phyloP scores from a whole-genome alignment of 2,888 invertebrate species.

The Clitarchus hookeri region DNA sequence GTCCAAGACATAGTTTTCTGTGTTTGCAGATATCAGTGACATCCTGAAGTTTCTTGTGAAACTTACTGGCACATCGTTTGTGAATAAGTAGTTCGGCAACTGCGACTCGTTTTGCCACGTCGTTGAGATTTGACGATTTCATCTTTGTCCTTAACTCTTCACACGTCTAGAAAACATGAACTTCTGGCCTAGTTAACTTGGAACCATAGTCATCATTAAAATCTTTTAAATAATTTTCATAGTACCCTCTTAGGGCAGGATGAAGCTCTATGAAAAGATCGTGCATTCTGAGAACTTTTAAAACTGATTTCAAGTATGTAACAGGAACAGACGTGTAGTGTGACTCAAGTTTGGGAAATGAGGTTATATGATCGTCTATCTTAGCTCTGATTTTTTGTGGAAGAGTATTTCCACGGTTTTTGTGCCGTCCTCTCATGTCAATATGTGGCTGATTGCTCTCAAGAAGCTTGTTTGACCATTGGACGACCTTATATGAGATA shows the following conservation, averaged over 20 bases:
- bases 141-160: neutral
- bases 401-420: neutral
- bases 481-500: too few relatives aligned
- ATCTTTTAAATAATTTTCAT: conserved; percentile 15
- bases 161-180: conserved; percentile 18
- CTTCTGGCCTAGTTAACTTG: neutral
- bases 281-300: neutral
- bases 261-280: conserved; percentile 18
- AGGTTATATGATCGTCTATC: conserved; percentile 17
- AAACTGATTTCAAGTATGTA: neutral
- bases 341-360: conserved; percentile 18
- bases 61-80: neutral
- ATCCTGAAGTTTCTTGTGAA: conserved; percentile 11
- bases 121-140: neutral
- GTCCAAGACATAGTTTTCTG: neutral
- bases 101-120: neutral
- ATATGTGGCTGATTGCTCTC: too few relatives aligned
- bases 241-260: neutral
- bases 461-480: too few relatives aligned
- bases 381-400: neutral
- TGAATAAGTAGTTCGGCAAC: conserved; percentile 2
- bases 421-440: neutral
- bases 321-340: neutral
- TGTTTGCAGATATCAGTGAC: neutral
- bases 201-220: conserved; percentile 5